These are phyloP conservation scores for Sinosuthora webbiana DNA, from an alignment of 2,113 vertebrate species.

Conservation along the genomic window DNA sequence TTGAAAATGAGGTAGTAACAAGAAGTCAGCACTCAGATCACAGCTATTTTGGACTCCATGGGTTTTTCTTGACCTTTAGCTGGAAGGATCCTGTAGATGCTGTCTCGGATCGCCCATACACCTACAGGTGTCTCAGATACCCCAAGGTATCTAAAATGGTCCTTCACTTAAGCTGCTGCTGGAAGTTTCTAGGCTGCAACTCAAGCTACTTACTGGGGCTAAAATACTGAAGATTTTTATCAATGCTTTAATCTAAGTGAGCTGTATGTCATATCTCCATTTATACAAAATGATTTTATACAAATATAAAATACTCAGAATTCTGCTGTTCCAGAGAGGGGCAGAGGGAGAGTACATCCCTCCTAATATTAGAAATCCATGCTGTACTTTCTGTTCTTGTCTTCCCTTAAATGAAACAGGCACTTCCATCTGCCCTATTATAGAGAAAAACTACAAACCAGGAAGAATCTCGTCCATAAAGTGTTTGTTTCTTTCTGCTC, in stretches of 20 bases:
- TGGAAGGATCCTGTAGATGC: background rate
- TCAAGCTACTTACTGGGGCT: background rate
- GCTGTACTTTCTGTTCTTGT: background rate
- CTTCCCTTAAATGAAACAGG: background rate
- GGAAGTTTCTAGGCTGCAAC: background rate
- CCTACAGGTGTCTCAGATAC: background rate
- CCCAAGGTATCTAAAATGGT: background rate
- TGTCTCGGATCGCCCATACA: background rate
- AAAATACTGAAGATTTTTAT: background rate
- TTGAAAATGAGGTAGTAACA: background rate
- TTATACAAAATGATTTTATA: background rate
- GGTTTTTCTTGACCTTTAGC: background rate
- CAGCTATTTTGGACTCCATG: background rate
- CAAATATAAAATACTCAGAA: background rate
- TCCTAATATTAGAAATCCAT: background rate
- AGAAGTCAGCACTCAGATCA: background rate
- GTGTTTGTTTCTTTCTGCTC: background rate
- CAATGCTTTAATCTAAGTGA: background rate
- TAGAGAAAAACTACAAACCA: background rate
- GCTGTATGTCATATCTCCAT: background rate
- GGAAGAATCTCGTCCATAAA: background rate
- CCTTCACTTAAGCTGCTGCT: background rate
- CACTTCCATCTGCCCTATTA: background rate
- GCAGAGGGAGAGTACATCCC: background rate
- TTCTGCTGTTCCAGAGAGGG: background rate